Conservation (phyloP, 2,888 invertebrate species). For the Drosophila yooni region DNA sequence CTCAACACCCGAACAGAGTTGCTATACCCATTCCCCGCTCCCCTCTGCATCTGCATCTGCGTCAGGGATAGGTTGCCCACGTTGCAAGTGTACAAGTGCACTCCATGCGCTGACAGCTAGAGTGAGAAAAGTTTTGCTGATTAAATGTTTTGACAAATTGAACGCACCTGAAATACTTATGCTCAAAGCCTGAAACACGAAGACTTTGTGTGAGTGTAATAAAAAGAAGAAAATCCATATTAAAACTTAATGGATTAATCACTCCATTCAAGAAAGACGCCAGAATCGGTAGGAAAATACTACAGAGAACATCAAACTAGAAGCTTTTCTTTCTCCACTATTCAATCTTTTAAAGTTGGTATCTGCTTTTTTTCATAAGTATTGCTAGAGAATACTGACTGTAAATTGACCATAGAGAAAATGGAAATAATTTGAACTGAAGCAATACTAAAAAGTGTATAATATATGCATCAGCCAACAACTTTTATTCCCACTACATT, state of each 20-base stretch:
- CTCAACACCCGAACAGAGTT: constrained; percentile 39
- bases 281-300: not conserved
- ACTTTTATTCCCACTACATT: not conserved
- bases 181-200: constrained; percentile 12
- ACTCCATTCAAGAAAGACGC: not conserved
- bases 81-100: constrained; percentile 52
- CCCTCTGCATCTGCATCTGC: constrained; percentile 6
- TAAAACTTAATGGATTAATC: constrained; percentile 19
- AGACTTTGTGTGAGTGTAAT: not conserved
- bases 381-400: not conserved
- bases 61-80: constrained; percentile 2
- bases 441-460: not conserved
- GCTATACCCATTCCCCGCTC: not conserved
- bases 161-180: constrained; percentile 48
- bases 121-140: constrained; percentile 80
- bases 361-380: not conserved
- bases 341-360: not conserved
- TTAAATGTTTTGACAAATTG: constrained; percentile 78
- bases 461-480: not conserved
- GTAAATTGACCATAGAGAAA: not conserved
- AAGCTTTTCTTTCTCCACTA: not conserved
- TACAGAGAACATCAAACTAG: not conserved
- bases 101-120: constrained; percentile 67
- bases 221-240: constrained; percentile 12
- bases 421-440: not conserved